phyloP scores from a whole-genome alignment of 2,113 vertebrate genomes.

The Alaudala cheleensis region DNA sequence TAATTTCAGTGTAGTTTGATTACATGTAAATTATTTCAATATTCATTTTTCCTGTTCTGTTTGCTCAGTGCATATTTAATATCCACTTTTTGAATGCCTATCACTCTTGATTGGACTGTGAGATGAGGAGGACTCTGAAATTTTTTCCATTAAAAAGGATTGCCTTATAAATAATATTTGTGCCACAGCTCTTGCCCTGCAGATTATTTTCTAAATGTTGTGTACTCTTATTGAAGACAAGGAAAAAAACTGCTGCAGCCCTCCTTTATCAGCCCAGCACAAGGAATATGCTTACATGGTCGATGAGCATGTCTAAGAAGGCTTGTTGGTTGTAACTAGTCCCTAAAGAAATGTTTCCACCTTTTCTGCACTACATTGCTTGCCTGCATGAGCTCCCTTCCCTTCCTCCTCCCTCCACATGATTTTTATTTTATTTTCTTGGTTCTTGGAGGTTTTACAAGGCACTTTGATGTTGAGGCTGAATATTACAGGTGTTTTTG shows the following conservation, averaged over 20 bases:
- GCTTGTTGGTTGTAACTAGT: slow-evolving; percentile 67
- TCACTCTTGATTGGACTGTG: slow-evolving; percentile 65
- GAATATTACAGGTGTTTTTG: neutral
- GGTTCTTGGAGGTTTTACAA: neutral
- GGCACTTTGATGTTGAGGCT: neutral
- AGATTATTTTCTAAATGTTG: slow-evolving; percentile 69
- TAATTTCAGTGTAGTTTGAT: slow-evolving; percentile 68
- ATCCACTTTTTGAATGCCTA: slow-evolving; percentile 45
- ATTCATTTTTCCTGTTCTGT: slow-evolving; percentile 69
- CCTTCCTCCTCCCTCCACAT: neutral
- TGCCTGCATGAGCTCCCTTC: slow-evolving; percentile 10
- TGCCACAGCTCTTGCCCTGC: slow-evolving; percentile 43
- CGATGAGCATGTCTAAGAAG: slow-evolving; percentile 72
- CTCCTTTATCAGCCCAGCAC: slow-evolving; percentile 68
- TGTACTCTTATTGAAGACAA: slow-evolving; percentile 53
- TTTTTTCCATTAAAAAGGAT: slow-evolving; percentile 47
- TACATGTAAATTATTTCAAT: slow-evolving; percentile 69
- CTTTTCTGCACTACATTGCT: slow-evolving; percentile 25
- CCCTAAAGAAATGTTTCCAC: slow-evolving; percentile 65
- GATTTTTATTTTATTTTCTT: neutral
- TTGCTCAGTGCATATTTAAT: slow-evolving; percentile 61
- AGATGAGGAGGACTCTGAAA: slow-evolving; percentile 52
- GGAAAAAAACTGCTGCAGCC: slow-evolving; percentile 34
- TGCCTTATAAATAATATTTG: slow-evolving; percentile 59
- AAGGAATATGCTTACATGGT: slow-evolving; percentile 74